Percentiles rank a stretch among this genome's conserved stretches.
Conservation (phyloP, 2,888 invertebrate genomes). For the Ochlodes sylvanus region DNA sequence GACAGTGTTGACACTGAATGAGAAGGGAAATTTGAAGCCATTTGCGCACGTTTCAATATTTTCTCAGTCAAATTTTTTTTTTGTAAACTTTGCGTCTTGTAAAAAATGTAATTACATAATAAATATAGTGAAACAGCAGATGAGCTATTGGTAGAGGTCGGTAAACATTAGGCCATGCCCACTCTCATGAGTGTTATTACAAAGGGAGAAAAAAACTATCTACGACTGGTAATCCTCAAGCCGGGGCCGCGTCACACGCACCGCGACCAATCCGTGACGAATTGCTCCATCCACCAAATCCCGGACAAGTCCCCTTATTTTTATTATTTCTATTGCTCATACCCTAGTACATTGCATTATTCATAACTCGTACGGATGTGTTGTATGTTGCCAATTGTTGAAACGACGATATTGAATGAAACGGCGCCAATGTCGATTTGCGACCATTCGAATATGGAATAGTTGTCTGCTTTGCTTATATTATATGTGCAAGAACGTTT, state of each 20-base stretch:
- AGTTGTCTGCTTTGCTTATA: slow-evolving; percentile 36
- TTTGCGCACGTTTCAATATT: no score
- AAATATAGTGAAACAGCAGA: neutral
- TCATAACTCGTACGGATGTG: slow-evolving; percentile 61
- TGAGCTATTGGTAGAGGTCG: slow-evolving; percentile 7
- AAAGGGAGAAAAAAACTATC: slow-evolving; percentile 41
- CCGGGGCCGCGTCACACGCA: slow-evolving; percentile 51
- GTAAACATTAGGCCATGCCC: slow-evolving; percentile 16
- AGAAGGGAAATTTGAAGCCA: neutral
- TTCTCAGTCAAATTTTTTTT: neutral
- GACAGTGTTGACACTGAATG: no score
- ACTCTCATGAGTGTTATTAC: slow-evolving; percentile 22
- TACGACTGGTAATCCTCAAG: slow-evolving; percentile 47
- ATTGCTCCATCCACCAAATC: slow-evolving; percentile 61
- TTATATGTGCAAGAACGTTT: slow-evolving; percentile 26
- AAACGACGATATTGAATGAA: slow-evolving; percentile 40
- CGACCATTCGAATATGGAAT: slow-evolving; percentile 39
- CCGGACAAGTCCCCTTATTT: slow-evolving; percentile 55
- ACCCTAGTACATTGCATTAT: slow-evolving; percentile 63
- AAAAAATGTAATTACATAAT: no score
- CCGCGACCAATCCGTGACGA: slow-evolving; percentile 75
- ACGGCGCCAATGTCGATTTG: slow-evolving; percentile 38
- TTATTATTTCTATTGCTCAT: slow-evolving; percentile 62
- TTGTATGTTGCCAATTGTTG: slow-evolving; percentile 43
- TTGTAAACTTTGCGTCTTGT: neutral